Percentiles rank a stretch among this genome's conserved stretches.
Conservation (phyloP, 2,113 vertebrate species). For the Todiramphus chloris region DNA sequence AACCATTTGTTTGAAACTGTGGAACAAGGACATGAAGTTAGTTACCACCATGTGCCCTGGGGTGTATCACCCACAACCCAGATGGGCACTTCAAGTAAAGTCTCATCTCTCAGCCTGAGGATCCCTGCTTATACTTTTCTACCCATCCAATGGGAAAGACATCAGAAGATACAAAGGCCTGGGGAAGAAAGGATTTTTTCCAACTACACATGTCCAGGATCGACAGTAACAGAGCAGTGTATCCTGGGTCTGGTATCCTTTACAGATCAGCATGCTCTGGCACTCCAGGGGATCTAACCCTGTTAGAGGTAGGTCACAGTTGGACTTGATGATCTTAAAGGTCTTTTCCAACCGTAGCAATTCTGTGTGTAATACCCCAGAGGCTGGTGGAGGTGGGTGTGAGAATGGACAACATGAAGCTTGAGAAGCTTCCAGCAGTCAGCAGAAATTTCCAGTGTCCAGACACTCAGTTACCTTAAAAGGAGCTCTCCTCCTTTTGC, state of each 20-base stretch:
- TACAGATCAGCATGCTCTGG: not conserved
- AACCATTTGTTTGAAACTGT: slow-evolving; percentile 99
- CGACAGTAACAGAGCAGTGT: not conserved
- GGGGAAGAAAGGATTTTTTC: not conserved
- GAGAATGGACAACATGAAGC: not conserved
- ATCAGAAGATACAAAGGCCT: not conserved
- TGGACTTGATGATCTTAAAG: not conserved
- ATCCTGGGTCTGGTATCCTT: not conserved
- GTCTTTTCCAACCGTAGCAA: too few relatives aligned
- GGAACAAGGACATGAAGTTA: slow-evolving; percentile 18
- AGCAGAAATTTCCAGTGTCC: not conserved
- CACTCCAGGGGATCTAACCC: not conserved
- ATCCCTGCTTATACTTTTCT: not conserved
- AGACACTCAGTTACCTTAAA: not conserved
- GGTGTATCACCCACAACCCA: not conserved
- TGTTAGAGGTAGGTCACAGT: too few relatives aligned
- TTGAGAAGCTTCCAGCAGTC: not conserved
- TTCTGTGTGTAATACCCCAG: not conserved
- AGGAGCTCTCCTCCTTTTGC: not conserved
- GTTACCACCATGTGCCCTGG: not conserved
- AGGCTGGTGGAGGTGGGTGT: not conserved
- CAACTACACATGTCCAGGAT: not conserved
- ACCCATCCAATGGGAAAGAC: not conserved
- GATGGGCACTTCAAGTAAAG: not conserved
- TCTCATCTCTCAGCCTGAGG: not conserved